These are phyloP conservation scores for Ligdia adustata DNA, from an alignment of 2,888 invertebrate genomes.

Conservation along the genomic window DNA sequence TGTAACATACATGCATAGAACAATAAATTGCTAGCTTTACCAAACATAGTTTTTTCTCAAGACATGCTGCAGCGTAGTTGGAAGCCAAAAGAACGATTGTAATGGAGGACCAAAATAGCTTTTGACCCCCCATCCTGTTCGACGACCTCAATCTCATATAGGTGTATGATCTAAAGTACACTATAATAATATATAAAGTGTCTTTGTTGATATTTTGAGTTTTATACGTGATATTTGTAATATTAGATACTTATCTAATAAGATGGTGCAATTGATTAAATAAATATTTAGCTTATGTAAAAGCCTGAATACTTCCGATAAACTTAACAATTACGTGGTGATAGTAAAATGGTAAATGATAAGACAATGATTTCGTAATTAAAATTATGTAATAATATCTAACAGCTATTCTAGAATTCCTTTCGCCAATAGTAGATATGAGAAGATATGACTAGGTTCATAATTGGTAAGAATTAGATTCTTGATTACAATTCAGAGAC, in stretches of 20 bases:
- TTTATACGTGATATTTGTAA: slow-evolving; percentile 45
- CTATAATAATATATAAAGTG: slow-evolving; percentile 44
- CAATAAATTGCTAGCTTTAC: slow-evolving; percentile 42
- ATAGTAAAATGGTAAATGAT: slow-evolving; percentile 29
- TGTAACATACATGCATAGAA: not conserved
- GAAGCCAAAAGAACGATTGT: slow-evolving; percentile 55
- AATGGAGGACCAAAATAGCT: slow-evolving; percentile 68
- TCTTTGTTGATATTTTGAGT: slow-evolving; percentile 30
- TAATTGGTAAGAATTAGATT: too few species aligned
- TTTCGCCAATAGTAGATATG: too few species aligned
- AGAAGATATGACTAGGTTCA: too few species aligned
- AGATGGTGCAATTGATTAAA: slow-evolving; percentile 22
- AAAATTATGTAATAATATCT: slow-evolving; percentile 12
- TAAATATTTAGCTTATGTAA: slow-evolving; percentile 34
- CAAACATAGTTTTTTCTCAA: slow-evolving; percentile 69
- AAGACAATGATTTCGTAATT: not conserved
- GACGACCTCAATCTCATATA: slow-evolving; percentile 20
- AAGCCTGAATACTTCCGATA: slow-evolving; percentile 29
- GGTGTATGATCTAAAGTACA: slow-evolving; percentile 8
- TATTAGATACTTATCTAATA: slow-evolving; percentile 17
- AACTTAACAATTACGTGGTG: slow-evolving; percentile 44
- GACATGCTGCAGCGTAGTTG: slow-evolving; percentile 55
- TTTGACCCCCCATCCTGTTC: slow-evolving; percentile 62
- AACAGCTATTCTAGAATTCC: too few species aligned
- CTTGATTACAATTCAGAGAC: too few species aligned